Conservation (phyloP, 2,888 invertebrate genomes). For the Panopea generosa region DNA sequence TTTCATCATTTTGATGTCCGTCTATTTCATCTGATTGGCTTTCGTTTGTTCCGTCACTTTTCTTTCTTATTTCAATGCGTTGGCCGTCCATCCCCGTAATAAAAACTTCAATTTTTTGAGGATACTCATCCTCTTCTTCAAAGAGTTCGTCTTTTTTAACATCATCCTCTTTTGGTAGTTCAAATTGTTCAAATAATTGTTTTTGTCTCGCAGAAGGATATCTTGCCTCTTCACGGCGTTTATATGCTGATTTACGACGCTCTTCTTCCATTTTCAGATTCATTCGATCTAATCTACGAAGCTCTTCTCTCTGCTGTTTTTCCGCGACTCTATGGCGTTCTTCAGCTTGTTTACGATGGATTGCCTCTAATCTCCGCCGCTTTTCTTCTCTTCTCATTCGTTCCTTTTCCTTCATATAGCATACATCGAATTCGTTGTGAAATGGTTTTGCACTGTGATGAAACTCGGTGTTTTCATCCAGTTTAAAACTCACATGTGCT, state of each 20-base stretch:
- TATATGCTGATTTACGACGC: neutral
- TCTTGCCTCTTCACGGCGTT: neutral
- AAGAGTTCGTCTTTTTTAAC: neutral
- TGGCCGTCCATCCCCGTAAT: neutral
- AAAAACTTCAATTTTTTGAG: neutral
- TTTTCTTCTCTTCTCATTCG: conserved; percentile 1
- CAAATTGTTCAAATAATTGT: no score
- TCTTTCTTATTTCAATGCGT: no score
- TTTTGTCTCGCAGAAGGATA: neutral
- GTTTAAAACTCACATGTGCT: neutral
- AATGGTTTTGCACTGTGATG: neutral
- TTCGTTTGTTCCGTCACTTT: no score
- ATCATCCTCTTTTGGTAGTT: neutral
- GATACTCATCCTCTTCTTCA: neutral
- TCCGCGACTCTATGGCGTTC: neutral
- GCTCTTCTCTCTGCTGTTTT: neutral
- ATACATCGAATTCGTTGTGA: neutral
- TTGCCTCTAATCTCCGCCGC: neutral
- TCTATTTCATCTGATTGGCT: no score
- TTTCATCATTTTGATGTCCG: no score
- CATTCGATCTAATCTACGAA: neutral
- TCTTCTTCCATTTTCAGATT: neutral
- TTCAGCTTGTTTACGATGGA: neutral
- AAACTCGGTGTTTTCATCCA: neutral
- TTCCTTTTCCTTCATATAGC: neutral